These are phyloP conservation scores for Loripinus fragilis DNA, from an alignment of 2,888 invertebrate species.

Conservation along the genomic window DNA sequence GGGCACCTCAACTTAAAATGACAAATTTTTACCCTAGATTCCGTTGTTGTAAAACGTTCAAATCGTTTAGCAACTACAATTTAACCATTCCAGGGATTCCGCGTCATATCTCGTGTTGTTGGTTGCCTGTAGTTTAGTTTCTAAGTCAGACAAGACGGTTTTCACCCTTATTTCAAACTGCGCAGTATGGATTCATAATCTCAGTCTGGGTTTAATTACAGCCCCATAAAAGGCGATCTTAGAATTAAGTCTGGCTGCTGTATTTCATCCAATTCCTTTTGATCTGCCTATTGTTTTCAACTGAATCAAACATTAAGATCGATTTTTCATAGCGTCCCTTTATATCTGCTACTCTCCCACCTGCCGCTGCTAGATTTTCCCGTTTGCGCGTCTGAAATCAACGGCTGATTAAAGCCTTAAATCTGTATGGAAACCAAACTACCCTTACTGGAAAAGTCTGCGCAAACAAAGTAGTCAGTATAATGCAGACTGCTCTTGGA, in stretches of 20 bases:
- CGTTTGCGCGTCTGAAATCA: conserved; percentile 15
- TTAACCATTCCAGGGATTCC: too few relatives aligned
- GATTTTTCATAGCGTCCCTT: conserved; percentile 17
- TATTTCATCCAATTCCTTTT: neutral
- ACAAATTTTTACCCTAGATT: too few relatives aligned
- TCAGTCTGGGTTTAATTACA: neutral
- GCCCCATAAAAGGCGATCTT: neutral
- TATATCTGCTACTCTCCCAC: conserved; percentile 1
- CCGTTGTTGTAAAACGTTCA: too few relatives aligned
- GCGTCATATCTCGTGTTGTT: too few relatives aligned
- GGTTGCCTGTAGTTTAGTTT: neutral
- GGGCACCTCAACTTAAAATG: too few relatives aligned
- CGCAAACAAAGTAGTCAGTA: too few relatives aligned
- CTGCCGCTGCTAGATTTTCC: neutral
- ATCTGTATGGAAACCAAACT: too few relatives aligned
- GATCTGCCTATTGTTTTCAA: neutral
- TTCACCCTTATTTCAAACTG: neutral
- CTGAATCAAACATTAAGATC: conserved; percentile 11
- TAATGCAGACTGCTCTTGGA: too few relatives aligned
- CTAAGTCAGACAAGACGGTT: too few relatives aligned
- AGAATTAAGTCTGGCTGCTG: conserved; percentile 2
- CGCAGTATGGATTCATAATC: neutral
- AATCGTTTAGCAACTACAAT: too few relatives aligned
- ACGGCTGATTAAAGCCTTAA: neutral
- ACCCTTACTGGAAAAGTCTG: too few relatives aligned